phyloP scores from a whole-genome alignment of 1,140 invertebrate genomes.

The Anoplolepis gracilipes region DNA sequence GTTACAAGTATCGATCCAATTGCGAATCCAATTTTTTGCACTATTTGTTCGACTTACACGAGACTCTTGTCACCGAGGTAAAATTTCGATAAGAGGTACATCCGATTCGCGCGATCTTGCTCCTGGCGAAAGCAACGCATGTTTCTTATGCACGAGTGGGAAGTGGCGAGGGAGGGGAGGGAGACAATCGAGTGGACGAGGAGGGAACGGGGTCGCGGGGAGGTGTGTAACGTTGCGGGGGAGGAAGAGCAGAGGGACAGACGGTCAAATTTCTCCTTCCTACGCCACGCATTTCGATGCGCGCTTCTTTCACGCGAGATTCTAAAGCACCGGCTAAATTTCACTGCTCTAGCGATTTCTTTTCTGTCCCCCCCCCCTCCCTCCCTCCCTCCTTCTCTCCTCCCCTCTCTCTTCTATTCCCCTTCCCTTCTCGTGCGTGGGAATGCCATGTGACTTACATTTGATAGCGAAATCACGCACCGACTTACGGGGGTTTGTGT shows the following conservation, averaged over 20 bases:
- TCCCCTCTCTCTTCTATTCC: too few species aligned
- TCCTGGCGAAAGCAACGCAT: not conserved
- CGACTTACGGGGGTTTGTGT: not conserved
- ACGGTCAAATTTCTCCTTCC: conserved; percentile 27
- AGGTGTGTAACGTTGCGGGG: not conserved
- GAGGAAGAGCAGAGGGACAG: not conserved
- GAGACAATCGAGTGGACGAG: not conserved
- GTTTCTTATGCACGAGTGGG: too few species aligned
- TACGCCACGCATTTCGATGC: conserved; percentile 20
- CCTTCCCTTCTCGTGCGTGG: too few species aligned
- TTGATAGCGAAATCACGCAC: not conserved
- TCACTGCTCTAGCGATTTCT: not conserved
- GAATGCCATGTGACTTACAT: not conserved
- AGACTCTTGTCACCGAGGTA: conserved; percentile 3
- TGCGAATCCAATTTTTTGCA: too few species aligned
- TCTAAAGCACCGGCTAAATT: not conserved
- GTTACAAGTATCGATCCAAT: too few species aligned
- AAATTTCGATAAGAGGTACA: not conserved
- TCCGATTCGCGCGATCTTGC: conserved; percentile 1
- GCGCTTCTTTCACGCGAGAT: not conserved
- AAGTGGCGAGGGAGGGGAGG: not conserved
- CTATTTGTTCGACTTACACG: too few species aligned
- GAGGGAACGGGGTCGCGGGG: not conserved
- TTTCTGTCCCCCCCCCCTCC: not conserved
- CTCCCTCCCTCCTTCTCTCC: too few species aligned